Evolutionary conservation across 2,113 vertebrate genomes (phyloP).

Genomic region (Syngnathoides biaculeatus): DNA sequence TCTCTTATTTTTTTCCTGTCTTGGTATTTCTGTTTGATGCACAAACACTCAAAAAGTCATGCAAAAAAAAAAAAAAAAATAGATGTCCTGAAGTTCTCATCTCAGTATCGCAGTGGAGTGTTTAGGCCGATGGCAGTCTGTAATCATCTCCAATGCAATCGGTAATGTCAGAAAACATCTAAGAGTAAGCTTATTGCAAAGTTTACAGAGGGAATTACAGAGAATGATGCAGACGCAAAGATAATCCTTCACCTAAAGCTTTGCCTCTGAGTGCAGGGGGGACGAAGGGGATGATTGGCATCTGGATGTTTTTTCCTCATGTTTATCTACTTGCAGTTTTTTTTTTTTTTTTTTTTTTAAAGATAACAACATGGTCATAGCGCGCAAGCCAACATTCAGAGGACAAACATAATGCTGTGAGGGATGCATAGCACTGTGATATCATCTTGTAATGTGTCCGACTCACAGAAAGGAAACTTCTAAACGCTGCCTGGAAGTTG

Average conservation of each 20-base stretch:
- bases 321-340: slow-evolving; percentile 16
- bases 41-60: slow-evolving; percentile 40
- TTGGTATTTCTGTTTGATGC: slow-evolving; percentile 17
- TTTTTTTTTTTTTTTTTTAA: slow-evolving; percentile 30
- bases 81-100: slow-evolving; percentile 48
- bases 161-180: slow-evolving; percentile 65
- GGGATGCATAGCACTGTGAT: slow-evolving; percentile 28
- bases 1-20: neutral
- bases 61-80: slow-evolving; percentile 26
- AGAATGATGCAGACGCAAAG: slow-evolving; percentile 46
- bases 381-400: slow-evolving; percentile 9
- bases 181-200: slow-evolving; percentile 59
- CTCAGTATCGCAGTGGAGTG: slow-evolving; percentile 43
- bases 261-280: slow-evolving; percentile 20
- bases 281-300: slow-evolving; percentile 21
- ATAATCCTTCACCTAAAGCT: slow-evolving; percentile 62
- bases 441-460: slow-evolving; percentile 46
- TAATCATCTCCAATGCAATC: slow-evolving; percentile 68
- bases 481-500: slow-evolving; percentile 44
- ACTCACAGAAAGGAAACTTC: slow-evolving; percentile 45
- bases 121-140: slow-evolving; percentile 54
- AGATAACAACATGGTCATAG: slow-evolving; percentile 24
- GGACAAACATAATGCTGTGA: slow-evolving; percentile 1
- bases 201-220: slow-evolving; percentile 71
- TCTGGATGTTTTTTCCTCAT: slow-evolving; percentile 24